Evolutionary conservation across 2,113 vertebrate species (phyloP).

Genomic region (Zapornia atra): DNA sequence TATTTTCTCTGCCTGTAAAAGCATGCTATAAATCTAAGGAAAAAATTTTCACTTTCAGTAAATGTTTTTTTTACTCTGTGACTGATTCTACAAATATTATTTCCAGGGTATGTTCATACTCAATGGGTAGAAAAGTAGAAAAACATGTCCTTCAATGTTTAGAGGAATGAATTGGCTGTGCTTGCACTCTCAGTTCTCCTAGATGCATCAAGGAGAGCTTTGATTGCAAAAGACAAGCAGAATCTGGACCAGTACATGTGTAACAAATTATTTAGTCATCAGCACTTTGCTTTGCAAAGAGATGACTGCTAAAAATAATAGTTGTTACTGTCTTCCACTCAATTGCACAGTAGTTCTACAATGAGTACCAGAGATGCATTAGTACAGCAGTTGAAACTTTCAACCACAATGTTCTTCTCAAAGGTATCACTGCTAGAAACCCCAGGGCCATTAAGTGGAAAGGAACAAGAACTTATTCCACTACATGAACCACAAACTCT

Average conservation of each 20-base stretch:
- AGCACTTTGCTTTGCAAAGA: conserved; percentile 21
- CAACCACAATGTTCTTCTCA: background rate
- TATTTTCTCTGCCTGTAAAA: background rate
- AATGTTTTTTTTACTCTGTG: background rate
- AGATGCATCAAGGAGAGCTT: background rate
- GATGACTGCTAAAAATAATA: conserved; percentile 35
- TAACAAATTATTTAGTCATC: conserved; percentile 55
- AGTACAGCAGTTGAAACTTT: background rate
- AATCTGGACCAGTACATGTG: conserved; percentile 14
- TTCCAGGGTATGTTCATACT: background rate
- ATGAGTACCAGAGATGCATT: conserved; percentile 13
- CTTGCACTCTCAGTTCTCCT: background rate
- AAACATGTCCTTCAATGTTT: background rate
- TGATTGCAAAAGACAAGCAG: conserved; percentile 40
- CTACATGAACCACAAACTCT: background rate
- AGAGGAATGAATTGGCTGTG: background rate
- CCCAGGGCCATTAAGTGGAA: background rate
- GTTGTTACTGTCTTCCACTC: conserved; percentile 21
- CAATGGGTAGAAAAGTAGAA: background rate
- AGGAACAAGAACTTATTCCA: background rate
- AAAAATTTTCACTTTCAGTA: background rate
- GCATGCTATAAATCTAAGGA: background rate
- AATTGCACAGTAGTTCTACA: conserved; percentile 4
- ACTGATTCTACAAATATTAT: background rate
- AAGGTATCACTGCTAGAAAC: conserved; percentile 32